Base-by-base conservation (phyloP, 1,140 invertebrate species). In the Scaptomyza hsui region DNA sequence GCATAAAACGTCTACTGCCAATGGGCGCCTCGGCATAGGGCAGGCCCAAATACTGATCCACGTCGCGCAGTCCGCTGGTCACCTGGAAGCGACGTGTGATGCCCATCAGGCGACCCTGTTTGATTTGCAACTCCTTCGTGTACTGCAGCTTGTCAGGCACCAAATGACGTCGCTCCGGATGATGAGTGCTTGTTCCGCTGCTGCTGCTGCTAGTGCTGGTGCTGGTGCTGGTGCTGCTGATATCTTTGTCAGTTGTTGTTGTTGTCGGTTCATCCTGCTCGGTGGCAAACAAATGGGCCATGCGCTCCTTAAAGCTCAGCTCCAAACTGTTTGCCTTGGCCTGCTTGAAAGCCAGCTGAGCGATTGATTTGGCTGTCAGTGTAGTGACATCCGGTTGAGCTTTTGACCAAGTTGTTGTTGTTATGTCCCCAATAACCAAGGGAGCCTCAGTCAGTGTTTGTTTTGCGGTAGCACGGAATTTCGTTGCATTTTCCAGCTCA, bases 1-100 rank as follows among this genome's bases (percentile, higher is more conserved):
- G 97, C 94, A 98, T 97, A 89, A 98, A 98, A 18, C 97, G 92
- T 48, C 97, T 92, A 82, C 92, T 93, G 1, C 96, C 96, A 0
- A 96, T 93, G 0, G 97, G 97, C n/a, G 98, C 95, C 12, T 96
- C 96, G 0, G 97, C 98, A 91, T 98, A 99, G 2, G 97, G 97
- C 71, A 98, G 94, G 0, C 97, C 98, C 45, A 94, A 78, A 78
- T 93, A 95, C 79, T 94, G 94, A 80, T 94, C 94, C 49, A 94
- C 94, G 18, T 89, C 89, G 39, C 92, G 92, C 59, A 94, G 78
- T 10, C 93, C 92, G 69, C 92, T 92, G 74, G 93, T 89, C 41
- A 91, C 73, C 61, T 92, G 92, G 4, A 94, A 93, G 72, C 93
- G 93, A 19, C 94, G 93, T 12, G 94, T 93, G 45, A 94, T 82